Evolutionary conservation across 2,888 invertebrate genomes (phyloP), one percentile per base, ranked within the genome.

Genomic region (Corythucha ciliata): DNA sequence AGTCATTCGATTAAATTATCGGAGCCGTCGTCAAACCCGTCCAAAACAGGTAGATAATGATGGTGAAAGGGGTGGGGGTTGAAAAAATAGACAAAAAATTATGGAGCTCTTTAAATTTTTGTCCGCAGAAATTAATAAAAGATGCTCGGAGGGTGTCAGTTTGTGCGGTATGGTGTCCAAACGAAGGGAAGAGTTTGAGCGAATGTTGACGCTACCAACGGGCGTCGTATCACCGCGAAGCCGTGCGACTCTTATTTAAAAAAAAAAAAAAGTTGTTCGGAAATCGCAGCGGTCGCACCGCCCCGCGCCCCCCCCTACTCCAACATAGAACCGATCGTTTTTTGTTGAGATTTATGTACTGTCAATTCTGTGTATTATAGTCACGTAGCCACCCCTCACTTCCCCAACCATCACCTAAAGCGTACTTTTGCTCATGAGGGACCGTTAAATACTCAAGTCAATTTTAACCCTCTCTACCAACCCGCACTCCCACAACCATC

Each of bases 1-100:
- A 55, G 25, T 22, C 29, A 24, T 33, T 22, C n/a, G n/a, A n/a
- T 27, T 16, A 29, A 22, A 24, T 33, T 37, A 14, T 8, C 51
- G 57, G 59, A 57, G 55, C 59, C 59, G 47, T 51, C 59, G 53
- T 55, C 59, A n/a, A n/a, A n/a, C 57, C 59, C 56, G 42, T 47
- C 46, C 16, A 54, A 52, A 54, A 52, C 54, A 58, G 56, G 57
- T 55, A n/a, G n/a, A n/a, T n/a, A n/a, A n/a, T n/a, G n/a, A n/a
- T n/a, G n/a, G n/a, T n/a, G n/a, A n/a, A n/a, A n/a, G n/a, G 8
- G 29, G 29, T 8, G 29, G 12, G 10, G 29, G 12, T 12, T 29
- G 10, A 29, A 29, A 29, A 29, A 29, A 29, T 29, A 29, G 10
- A 29, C 6, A 14, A 18, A 36, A 6, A 8, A 36, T 14, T 18